phyloP scores from a whole-genome alignment of 2,888 invertebrate species.

The Cerastis rubricosa region DNA sequence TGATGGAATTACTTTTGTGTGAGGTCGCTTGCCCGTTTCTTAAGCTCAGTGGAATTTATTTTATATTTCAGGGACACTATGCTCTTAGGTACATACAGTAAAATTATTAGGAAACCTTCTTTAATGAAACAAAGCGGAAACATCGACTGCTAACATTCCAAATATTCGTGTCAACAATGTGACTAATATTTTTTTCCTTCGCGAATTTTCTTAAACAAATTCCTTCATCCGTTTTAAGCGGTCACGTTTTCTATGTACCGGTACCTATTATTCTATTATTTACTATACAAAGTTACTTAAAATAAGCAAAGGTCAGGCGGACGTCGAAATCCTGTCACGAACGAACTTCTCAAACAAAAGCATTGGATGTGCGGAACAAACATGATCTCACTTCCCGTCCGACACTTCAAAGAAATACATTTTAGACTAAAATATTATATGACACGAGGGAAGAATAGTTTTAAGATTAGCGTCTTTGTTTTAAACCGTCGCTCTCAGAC shows the following conservation, averaged over 20 bases:
- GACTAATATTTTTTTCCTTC: neutral
- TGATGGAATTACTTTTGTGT: conserved; percentile 72
- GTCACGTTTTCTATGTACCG: conserved; percentile 59
- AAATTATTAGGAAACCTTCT: neutral
- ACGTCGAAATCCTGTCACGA: conserved; percentile 69
- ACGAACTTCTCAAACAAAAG: conserved; percentile 64
- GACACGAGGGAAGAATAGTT: conserved; percentile 28
- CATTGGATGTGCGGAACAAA: conserved; percentile 75
- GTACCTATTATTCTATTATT: conserved; percentile 67
- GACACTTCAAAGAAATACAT: conserved; percentile 63
- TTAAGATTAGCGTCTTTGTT: conserved; percentile 26
- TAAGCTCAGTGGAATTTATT: conserved; percentile 38
- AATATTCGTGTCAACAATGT: conserved; percentile 5
- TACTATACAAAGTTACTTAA: conserved; percentile 66
- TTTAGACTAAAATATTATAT: conserved; percentile 56
- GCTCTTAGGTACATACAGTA: neutral
- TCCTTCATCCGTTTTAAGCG: conserved; percentile 40
- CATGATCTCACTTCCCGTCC: conserved; percentile 69
- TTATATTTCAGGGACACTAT: conserved; percentile 36
- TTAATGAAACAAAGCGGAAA: conserved; percentile 8
- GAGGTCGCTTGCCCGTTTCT: conserved; percentile 58
- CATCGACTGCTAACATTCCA: neutral
- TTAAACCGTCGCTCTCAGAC: neutral
- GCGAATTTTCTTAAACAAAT: conserved; percentile 35
- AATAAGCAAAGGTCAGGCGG: conserved; percentile 68